phyloP scores from a whole-genome alignment of 2,888 invertebrate species.

The Lithosia quadra region DNA sequence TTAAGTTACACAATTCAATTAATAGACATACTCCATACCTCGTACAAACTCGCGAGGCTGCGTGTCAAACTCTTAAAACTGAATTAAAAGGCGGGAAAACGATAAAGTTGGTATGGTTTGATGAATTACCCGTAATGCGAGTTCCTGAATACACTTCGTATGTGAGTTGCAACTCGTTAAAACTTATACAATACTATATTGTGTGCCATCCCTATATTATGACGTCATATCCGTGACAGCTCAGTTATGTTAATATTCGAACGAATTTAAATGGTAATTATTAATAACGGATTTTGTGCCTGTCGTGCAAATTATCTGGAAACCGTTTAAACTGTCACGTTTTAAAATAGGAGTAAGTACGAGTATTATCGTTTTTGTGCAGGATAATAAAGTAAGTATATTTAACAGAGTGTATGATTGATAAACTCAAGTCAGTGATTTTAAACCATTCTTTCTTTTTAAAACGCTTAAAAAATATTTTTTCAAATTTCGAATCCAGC shows the following conservation, averaged over 20 bases:
- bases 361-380: slow-evolving; percentile 32
- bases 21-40: slow-evolving; percentile 21
- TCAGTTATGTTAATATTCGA: slow-evolving; percentile 43
- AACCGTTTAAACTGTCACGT: slow-evolving; percentile 44
- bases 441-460: no score
- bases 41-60: slow-evolving; percentile 20
- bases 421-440: no score
- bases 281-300: slow-evolving; percentile 52
- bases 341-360: slow-evolving; percentile 51
- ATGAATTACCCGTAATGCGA: slow-evolving; percentile 77
- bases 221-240: slow-evolving; percentile 32
- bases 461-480: slow-evolving; percentile 11
- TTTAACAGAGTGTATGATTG: no score
- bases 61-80: slow-evolving; percentile 56
- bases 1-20: slow-evolving; percentile 21
- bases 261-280: slow-evolving; percentile 52
- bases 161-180: slow-evolving; percentile 58
- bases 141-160: slow-evolving; percentile 49
- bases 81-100: slow-evolving; percentile 72
- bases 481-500: neutral
- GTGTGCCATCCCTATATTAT: slow-evolving; percentile 23
- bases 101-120: slow-evolving; percentile 67
- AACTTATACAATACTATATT: slow-evolving; percentile 51
- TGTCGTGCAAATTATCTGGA: slow-evolving; percentile 50
- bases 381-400: slow-evolving; percentile 1